Evolutionary conservation across 2,888 invertebrate species (phyloP).

Genomic region (Sminthurinus aureus): DNA sequence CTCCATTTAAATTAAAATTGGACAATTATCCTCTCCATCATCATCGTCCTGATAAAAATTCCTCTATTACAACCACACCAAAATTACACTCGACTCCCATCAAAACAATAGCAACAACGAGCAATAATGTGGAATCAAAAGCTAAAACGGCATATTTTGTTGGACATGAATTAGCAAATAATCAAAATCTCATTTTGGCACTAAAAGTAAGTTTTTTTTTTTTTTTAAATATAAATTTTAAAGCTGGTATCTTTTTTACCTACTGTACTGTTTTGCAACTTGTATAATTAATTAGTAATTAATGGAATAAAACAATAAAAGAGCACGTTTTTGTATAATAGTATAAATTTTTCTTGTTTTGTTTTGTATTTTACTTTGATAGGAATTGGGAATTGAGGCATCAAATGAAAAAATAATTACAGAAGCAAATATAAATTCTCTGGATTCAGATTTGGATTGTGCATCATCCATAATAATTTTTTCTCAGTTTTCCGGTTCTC

Average conservation of each 20-base stretch:
- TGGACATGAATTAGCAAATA: slow-evolving; percentile 40
- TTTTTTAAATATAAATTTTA: background rate
- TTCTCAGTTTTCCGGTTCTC: slow-evolving; percentile 53
- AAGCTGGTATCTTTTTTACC: background rate
- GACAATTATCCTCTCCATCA: background rate
- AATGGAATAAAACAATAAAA: too few relatives aligned
- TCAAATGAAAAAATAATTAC: slow-evolving; percentile 22
- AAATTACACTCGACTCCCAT: slow-evolving; percentile 37
- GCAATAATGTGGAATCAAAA: slow-evolving; percentile 6
- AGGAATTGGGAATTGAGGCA: slow-evolving; percentile 50
- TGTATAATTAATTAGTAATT: too few relatives aligned
- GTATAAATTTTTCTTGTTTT: background rate
- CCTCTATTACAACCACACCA: slow-evolving; percentile 46
- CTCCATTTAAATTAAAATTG: background rate
- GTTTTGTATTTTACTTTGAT: slow-evolving; percentile 13
- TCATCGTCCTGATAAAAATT: background rate
- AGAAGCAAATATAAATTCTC: slow-evolving; percentile 43
- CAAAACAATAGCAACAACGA: slow-evolving; percentile 14
- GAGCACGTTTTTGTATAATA: too few relatives aligned
- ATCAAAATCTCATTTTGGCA: slow-evolving; percentile 45
- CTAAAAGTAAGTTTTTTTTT: slow-evolving; percentile 43
- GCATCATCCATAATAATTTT: slow-evolving; percentile 52
- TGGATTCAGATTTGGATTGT: slow-evolving; percentile 46
- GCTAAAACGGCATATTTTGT: slow-evolving; percentile 50
- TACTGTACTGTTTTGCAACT: too few relatives aligned